Percentiles rank a stretch among this genome's conserved stretches.
These are phyloP conservation scores for Suncus etruscus DNA, from an alignment of 2,113 vertebrate genomes.

Conservation along the genomic window DNA sequence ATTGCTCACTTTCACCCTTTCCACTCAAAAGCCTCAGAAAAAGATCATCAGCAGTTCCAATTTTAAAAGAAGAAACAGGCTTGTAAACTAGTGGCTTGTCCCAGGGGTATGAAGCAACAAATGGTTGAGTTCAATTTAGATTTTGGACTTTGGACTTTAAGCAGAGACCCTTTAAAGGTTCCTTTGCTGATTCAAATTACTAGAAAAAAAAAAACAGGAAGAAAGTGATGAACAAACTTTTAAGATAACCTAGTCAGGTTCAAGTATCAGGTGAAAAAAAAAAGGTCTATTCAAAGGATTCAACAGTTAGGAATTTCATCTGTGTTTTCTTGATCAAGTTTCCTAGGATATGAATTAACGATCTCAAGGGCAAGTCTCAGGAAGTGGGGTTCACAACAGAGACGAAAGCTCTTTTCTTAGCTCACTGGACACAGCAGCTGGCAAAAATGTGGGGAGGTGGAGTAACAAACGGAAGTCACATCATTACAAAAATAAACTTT, in stretches of 20 bases:
- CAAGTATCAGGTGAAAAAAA: not conserved
- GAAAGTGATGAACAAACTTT: not conserved
- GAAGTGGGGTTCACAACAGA: not conserved
- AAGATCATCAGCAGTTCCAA: not conserved
- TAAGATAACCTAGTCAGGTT: not conserved
- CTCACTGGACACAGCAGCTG: not conserved
- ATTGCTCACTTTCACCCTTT: not conserved
- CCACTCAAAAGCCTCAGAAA: not conserved
- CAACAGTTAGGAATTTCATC: not conserved
- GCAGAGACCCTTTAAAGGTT: not conserved
- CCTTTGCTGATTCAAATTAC: slow-evolving; percentile 10
- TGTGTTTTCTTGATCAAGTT: not conserved
- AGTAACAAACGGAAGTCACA: not conserved
- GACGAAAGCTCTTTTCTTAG: slow-evolving; percentile 3
- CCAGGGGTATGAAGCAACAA: not conserved
- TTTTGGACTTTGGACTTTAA: slow-evolving; percentile 9
- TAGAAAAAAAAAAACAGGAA: slow-evolving; percentile 25
- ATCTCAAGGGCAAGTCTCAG: slow-evolving; percentile 1
- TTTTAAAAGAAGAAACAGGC: not conserved
- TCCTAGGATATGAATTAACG: slow-evolving; percentile 1
- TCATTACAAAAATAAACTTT: slow-evolving; percentile 2
- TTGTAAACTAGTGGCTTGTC: not conserved
- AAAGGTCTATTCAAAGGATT: not conserved
- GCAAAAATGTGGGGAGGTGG: not conserved
- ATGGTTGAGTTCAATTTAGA: not conserved